These are phyloP conservation scores for Holothuria scabra DNA, from an alignment of 53 echinoderm and acorn worm species.

Conservation along the genomic window DNA sequence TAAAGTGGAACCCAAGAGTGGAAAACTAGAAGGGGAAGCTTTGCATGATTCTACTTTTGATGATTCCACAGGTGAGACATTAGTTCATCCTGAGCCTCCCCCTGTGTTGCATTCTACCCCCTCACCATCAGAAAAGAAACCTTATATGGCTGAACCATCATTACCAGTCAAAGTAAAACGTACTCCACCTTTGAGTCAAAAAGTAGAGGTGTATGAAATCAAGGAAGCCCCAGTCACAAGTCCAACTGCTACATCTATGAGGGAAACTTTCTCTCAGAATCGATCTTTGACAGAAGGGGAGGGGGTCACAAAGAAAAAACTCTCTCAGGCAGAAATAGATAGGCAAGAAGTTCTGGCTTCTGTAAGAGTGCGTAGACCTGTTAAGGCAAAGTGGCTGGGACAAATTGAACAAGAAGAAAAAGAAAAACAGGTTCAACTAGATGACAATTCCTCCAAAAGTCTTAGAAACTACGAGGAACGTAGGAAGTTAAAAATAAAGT, in stretches of 20 bases:
- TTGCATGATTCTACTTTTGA: too few species aligned
- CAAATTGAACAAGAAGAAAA: slow-evolving; percentile 54
- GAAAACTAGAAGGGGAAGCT: too few species aligned
- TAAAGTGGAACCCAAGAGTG: too few species aligned
- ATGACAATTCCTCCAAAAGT: slow-evolving; percentile 45
- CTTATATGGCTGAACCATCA: too few species aligned
- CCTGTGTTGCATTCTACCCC: too few species aligned
- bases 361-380: slow-evolving; percentile 63
- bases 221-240: slow-evolving; percentile 16
- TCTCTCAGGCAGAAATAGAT: slow-evolving; percentile 56
- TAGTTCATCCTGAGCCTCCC: too few species aligned
- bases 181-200: slow-evolving; percentile 50
- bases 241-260: slow-evolving; percentile 38
- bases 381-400: slow-evolving; percentile 69
- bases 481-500: slow-evolving; percentile 35
- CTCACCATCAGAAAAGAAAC: too few species aligned
- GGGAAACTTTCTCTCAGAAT: slow-evolving; percentile 33
- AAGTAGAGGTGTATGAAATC: slow-evolving; percentile 19
- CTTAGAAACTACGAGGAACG: slow-evolving; percentile 57
- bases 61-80: too few species aligned
- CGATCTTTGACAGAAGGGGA: slow-evolving; percentile 33
- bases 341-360: slow-evolving; percentile 55
- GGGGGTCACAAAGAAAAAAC: slow-evolving; percentile 8
- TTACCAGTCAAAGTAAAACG: slow-evolving; percentile 6
- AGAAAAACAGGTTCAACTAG: slow-evolving; percentile 30